These are phyloP conservation scores for Philereme transversata DNA, from an alignment of 2,888 invertebrate species.

Conservation along the genomic window DNA sequence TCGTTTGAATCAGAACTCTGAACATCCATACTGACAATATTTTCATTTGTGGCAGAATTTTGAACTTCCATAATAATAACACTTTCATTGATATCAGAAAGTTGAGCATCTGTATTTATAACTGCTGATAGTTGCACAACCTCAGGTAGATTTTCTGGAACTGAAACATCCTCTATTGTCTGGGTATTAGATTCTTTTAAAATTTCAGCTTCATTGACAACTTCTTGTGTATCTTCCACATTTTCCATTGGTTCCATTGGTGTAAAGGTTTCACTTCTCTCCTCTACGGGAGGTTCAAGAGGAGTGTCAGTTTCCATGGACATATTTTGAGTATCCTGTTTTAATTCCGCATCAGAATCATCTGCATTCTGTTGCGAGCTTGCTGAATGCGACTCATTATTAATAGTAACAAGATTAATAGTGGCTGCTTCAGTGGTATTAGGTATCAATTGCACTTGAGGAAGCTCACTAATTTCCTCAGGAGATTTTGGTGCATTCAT, in stretches of 20 bases:
- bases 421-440: conserved; percentile 34
- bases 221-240: conserved; percentile 1
- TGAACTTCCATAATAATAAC: conserved; percentile 8
- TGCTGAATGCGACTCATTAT: conserved; percentile 2
- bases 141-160: conserved; percentile 7
- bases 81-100: conserved; percentile 1
- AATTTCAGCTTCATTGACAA: conserved; percentile 9
- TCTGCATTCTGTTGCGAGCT: conserved; percentile 4
- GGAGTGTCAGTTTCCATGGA: conserved; percentile 13
- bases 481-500: conserved; percentile 34
- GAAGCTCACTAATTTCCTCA: conserved; percentile 46
- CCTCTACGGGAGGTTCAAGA: background rate
- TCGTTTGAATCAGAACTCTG: conserved; percentile 16
- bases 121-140: conserved; percentile 9
- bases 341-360: conserved; percentile 10
- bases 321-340: conserved; percentile 8
- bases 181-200: conserved; percentile 5
- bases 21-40: conserved; percentile 1
- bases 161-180: conserved; percentile 8
- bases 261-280: background rate
- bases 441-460: conserved; percentile 49
- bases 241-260: conserved; percentile 8
- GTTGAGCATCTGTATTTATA: conserved; percentile 5
- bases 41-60: conserved; percentile 2
- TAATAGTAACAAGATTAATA: conserved; percentile 16